Conservation (phyloP, 2,113 vertebrate species). For the Cyphomyrus plagiostoma region DNA sequence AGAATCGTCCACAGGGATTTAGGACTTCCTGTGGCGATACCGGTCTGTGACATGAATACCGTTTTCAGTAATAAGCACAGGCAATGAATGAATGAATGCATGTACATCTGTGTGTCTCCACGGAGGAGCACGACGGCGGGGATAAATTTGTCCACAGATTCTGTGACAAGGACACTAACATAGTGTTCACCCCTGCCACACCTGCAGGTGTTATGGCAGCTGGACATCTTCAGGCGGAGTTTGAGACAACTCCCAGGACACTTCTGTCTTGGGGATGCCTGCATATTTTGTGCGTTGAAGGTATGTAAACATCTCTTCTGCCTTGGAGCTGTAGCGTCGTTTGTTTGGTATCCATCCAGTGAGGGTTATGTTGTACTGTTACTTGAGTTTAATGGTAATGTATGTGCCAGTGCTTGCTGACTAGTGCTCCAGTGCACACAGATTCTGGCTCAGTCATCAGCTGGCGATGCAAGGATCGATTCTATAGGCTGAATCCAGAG, state of each 20-base stretch:
- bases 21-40: background rate
- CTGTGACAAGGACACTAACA: background rate
- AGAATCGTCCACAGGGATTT: background rate
- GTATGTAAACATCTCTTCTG: slow-evolving; percentile 48
- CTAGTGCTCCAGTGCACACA: background rate
- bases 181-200: background rate
- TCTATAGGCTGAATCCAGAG: background rate
- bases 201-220: slow-evolving; percentile 88
- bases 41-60: background rate
- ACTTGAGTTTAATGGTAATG: background rate
- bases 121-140: background rate
- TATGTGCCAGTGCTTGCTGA: background rate
- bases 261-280: slow-evolving; percentile 87
- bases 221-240: slow-evolving; percentile 95
- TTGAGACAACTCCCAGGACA: slow-evolving; percentile 88
- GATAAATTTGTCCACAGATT: background rate
- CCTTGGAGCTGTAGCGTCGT: background rate
- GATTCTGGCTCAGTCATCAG: background rate
- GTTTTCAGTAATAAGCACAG: background rate
- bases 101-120: background rate
- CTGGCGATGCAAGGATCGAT: background rate
- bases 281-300: slow-evolving; percentile 98
- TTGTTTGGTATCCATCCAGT: background rate
- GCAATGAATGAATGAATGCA: background rate
- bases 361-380: background rate